Evolutionary conservation across 2,888 invertebrate species (phyloP).

Genomic region (Lithophane socia): DNA sequence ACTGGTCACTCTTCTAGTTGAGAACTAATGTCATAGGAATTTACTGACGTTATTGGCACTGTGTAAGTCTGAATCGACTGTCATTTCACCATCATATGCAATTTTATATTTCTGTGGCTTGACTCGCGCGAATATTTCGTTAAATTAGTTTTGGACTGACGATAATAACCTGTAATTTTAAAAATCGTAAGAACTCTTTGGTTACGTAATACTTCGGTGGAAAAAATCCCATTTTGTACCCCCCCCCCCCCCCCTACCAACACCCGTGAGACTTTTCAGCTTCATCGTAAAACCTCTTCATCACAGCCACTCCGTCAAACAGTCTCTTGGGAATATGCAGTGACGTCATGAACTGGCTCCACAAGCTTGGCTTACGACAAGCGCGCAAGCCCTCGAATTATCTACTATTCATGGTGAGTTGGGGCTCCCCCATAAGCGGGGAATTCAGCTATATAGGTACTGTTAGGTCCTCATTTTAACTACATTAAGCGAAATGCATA

Average conservation of each 20-base stretch:
- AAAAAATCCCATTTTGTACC: neutral
- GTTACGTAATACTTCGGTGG: too few relatives aligned
- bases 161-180: neutral
- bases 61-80: neutral
- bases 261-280: slow-evolving; percentile 24
- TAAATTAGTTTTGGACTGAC: neutral
- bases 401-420: slow-evolving; percentile 60
- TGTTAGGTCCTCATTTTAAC: too few relatives aligned
- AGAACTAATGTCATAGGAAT: slow-evolving; percentile 19
- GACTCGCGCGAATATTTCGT: neutral
- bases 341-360: slow-evolving; percentile 35
- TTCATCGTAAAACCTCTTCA: slow-evolving; percentile 14
- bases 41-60: slow-evolving; percentile 23
- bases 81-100: slow-evolving; percentile 20
- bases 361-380: slow-evolving; percentile 42
- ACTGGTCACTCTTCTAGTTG: too few relatives aligned
- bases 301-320: slow-evolving; percentile 35
- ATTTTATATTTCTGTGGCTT: neutral
- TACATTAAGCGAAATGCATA: too few relatives aligned
- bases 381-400: slow-evolving; percentile 61
- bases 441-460: neutral
- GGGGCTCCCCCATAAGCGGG: slow-evolving; percentile 28
- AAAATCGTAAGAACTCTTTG: neutral
- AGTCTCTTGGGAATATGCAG: slow-evolving; percentile 36
- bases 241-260: too few relatives aligned